A percentile compares a stretch with the other conserved stretches of the same genome.
These are phyloP conservation scores for Rousettus leschenaultii DNA, from an alignment of 2,113 vertebrate genomes.

Conservation along the genomic window DNA sequence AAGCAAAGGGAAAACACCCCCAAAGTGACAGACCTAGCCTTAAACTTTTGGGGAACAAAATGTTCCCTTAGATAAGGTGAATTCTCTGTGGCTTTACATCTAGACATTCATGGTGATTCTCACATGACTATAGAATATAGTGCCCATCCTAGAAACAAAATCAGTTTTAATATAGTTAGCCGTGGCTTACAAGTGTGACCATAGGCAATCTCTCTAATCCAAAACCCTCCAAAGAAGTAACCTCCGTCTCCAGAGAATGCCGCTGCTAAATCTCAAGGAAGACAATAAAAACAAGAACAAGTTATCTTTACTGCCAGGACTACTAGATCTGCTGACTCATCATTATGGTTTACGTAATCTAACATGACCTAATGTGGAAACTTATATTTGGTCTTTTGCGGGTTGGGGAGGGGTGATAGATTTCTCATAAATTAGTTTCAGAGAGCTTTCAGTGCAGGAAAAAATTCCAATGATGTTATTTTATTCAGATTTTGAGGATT, in stretches of 20 bases:
- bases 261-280: not conserved
- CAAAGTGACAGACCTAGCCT: not conserved
- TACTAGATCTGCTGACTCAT: not conserved
- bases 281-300: not conserved
- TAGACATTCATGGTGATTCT: not conserved
- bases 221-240: not conserved
- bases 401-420: too few relatives aligned
- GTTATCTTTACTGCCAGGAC: not conserved
- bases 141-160: not conserved
- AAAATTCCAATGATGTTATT: not conserved
- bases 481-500: slow-evolving; percentile 14
- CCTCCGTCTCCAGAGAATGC: not conserved
- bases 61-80: not conserved
- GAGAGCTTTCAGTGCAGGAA: not conserved
- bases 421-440: not conserved
- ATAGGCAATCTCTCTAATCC: not conserved
- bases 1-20: not conserved
- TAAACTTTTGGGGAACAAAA: not conserved
- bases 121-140: not conserved
- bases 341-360: not conserved
- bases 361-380: not conserved
- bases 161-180: not conserved
- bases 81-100: not conserved
- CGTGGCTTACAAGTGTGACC: not conserved
- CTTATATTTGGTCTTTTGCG: not conserved